These are phyloP conservation scores for Silurus lanzhouensis DNA, from an alignment of 2,797 vertebrate genomes.

Conservation along the genomic window DNA sequence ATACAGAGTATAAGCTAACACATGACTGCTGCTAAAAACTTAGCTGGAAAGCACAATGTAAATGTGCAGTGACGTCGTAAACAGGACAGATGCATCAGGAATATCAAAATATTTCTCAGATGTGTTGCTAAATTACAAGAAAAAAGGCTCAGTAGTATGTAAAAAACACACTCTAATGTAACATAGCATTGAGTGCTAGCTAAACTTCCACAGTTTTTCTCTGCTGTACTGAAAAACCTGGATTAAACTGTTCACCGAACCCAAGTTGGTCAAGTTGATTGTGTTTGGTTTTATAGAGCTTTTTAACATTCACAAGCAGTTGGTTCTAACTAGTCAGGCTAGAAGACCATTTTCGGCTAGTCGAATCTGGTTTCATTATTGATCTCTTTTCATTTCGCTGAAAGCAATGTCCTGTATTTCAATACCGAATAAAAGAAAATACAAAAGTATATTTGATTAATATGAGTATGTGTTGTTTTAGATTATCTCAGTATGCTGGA, in stretches of 20 bases:
- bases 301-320: not conserved
- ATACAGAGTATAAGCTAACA: not conserved
- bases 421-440: not conserved
- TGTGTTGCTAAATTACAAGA: not conserved
- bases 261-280: not conserved
- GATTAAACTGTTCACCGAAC: not conserved
- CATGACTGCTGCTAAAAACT: not conserved
- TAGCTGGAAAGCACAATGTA: not conserved
- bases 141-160: not conserved
- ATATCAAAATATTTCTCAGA: not conserved
- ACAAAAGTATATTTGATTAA: not conserved
- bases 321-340: not conserved
- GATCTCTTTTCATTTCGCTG: not conserved
- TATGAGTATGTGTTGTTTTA: not conserved
- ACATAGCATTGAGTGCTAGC: not conserved
- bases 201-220: not conserved
- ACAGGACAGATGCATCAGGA: not conserved
- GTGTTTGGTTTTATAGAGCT: not conserved
- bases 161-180: not conserved
- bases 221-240: not conserved
- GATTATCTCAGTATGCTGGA: not conserved
- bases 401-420: not conserved
- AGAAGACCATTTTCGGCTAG: not conserved
- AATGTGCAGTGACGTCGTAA: not conserved
- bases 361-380: not conserved